A percentile compares a stretch with the other conserved stretches of the same genome.
These are phyloP conservation scores for Drosophila varians DNA, from an alignment of 1,140 invertebrate species.

Conservation along the genomic window DNA sequence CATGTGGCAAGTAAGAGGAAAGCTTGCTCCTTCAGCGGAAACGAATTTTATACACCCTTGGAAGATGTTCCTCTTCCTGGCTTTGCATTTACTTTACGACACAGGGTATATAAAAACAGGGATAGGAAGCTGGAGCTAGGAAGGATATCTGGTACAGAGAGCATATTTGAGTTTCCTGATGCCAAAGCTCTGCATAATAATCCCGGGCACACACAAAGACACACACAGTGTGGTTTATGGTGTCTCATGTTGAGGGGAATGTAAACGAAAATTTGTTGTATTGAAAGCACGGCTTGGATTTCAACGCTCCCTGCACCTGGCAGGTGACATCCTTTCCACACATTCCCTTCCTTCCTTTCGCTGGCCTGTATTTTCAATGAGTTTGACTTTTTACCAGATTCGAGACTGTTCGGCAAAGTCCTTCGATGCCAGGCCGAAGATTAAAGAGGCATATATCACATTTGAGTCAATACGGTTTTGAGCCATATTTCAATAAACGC, in stretches of 20 bases:
- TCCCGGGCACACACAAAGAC: slow-evolving; percentile 31
- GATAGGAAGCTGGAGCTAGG: slow-evolving; percentile 18
- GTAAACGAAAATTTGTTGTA: slow-evolving; percentile 62
- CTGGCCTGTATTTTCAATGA: slow-evolving; percentile 37
- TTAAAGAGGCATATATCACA: slow-evolving; percentile 38
- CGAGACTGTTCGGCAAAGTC: slow-evolving; percentile 14
- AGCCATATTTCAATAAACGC: slow-evolving; percentile 63
- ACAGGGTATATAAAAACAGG: neutral
- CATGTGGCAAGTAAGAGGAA: slow-evolving; percentile 27
- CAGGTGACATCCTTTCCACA: slow-evolving; percentile 30
- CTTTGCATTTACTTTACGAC: neutral
- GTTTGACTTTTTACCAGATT: slow-evolving; percentile 35
- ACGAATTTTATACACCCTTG: neutral
- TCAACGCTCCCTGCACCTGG: slow-evolving; percentile 38
- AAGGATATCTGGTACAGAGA: slow-evolving; percentile 27
- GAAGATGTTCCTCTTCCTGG: neutral
- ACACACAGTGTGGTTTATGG: slow-evolving; percentile 5
- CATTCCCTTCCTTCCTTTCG: neutral
- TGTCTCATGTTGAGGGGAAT: slow-evolving; percentile 22
- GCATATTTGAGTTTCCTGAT: slow-evolving; percentile 55
- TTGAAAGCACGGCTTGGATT: slow-evolving; percentile 62
- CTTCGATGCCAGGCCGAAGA: slow-evolving; percentile 4
- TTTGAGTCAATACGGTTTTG: slow-evolving; percentile 38
- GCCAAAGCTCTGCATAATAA: slow-evolving; percentile 60
- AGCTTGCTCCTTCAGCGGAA: neutral